Base-by-base conservation (phyloP, 2,888 invertebrate genomes). In the Cybosia mesomella region DNA sequence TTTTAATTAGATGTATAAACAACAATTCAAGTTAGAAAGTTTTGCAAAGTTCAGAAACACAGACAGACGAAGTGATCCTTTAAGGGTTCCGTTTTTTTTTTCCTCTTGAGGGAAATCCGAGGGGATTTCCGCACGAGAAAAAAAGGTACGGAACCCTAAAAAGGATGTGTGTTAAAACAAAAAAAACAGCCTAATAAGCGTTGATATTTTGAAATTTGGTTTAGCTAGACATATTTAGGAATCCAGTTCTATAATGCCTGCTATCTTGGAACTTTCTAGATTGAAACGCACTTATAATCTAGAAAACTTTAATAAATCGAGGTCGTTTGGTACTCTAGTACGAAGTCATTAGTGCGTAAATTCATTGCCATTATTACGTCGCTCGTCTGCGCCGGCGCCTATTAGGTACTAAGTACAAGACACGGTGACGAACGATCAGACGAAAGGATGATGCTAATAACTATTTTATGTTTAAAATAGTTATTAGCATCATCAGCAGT, bases 321-420 rank as follows among this genome's bases (percentile, higher is more conserved):
- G 80, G 79, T 75, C 75, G 68, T 69, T 76, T 83, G 75, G 80
- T 83, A 82, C 73, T 66, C 69, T 69, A 75, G 71, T 74, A 73
- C 77, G 73, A 74, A 83, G 82, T 85, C 85, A 85, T 87, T 87
- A 85, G 80, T 64, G 80, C 78, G 84, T 77, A 75, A 80, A 85
- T 85, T 85, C 86, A 85, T 81, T 85, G 87, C 80, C 85, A 87
- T 85, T 43, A 43, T 43, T 85, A 83, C 75, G 74, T 74, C 79
- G 78, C 66, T 78, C 76, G 81, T 72, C 79, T 80, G 86, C 83
- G 84, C 80, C 79, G 77, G 71, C 72, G 75, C 81, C 76, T 58
- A 43, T 70, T 53, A n/a, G 28, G 28, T 5, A n/a, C 68, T 71
- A 8, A 10, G 8, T 34, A 58, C 58, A 36, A 67, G 72, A 57